Percentiles rank a stretch among this genome's conserved stretches.
Evolutionary conservation across 2,888 invertebrate genomes (phyloP).

Genomic region (Zelleria hepariella): DNA sequence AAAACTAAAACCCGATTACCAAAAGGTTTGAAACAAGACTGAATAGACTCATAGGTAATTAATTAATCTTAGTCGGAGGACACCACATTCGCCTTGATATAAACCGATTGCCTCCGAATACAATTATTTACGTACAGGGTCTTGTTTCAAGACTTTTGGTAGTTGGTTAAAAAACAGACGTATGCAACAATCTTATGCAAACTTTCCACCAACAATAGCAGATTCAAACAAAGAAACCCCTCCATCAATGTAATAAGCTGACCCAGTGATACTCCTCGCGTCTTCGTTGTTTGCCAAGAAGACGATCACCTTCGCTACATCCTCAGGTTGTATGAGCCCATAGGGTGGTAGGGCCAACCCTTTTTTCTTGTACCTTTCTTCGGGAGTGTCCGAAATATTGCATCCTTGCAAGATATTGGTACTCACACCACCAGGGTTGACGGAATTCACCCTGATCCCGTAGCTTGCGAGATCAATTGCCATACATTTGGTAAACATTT

Average conservation of each 20-base stretch:
- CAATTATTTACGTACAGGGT: too few relatives aligned
- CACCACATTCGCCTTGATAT: too few relatives aligned
- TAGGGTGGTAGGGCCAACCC: too few relatives aligned
- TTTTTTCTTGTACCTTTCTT: neutral
- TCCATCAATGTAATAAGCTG: slow-evolving; percentile 14
- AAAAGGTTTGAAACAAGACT: too few relatives aligned
- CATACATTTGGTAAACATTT: neutral
- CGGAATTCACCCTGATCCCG: neutral
- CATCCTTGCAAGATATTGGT: neutral
- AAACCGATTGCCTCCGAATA: too few relatives aligned
- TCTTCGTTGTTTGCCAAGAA: slow-evolving; percentile 11
- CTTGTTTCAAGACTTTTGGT: too few relatives aligned
- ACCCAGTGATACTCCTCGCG: slow-evolving; percentile 9
- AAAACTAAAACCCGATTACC: too few relatives aligned
- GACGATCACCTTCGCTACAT: slow-evolving; percentile 21
- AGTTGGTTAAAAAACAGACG: too few relatives aligned
- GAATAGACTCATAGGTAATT: too few relatives aligned
- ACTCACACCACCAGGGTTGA: neutral
- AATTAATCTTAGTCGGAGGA: too few relatives aligned
- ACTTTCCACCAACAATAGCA: neutral
- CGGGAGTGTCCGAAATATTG: neutral
- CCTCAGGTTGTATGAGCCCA: slow-evolving; percentile 2
- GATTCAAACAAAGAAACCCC: neutral
- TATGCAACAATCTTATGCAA: neutral
- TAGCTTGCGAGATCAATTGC: neutral